These are phyloP conservation scores for Dipodomys ordii DNA, from an alignment of 2,113 vertebrate genomes.

Conservation along the genomic window DNA sequence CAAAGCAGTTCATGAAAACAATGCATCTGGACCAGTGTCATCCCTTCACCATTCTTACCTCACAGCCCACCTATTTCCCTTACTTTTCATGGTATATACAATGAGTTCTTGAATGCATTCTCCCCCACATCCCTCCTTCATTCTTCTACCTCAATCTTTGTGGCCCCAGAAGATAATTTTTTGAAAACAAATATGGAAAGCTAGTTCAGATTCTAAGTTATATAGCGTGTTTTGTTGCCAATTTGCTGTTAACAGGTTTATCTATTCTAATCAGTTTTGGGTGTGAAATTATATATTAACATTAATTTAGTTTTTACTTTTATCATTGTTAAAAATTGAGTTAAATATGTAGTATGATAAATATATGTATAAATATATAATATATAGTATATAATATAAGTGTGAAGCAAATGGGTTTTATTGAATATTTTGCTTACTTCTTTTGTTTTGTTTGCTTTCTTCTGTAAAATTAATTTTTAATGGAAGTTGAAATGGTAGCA, in stretches of 20 bases:
- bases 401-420: neutral
- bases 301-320: neutral
- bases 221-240: no score
- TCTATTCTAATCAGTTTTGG: neutral
- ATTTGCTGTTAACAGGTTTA: no score
- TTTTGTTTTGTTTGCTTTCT: neutral
- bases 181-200: neutral
- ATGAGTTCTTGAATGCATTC: no score
- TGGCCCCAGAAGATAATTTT: neutral
- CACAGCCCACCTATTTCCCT: no score
- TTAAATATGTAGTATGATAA: no score
- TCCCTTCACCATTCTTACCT: no score
- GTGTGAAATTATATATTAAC: neutral
- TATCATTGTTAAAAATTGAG: no score
- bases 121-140: no score
- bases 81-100: no score
- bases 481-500: neutral
- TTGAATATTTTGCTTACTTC: neutral
- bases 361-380: neutral
- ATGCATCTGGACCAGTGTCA: no score
- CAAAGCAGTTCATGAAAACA: no score
- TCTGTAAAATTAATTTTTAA: slow-evolving; percentile 11
- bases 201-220: neutral
- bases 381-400: neutral
- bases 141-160: no score